Evolutionary conservation across 2,888 invertebrate species (phyloP).

Genomic region (Ennomos fuscantarius): DNA sequence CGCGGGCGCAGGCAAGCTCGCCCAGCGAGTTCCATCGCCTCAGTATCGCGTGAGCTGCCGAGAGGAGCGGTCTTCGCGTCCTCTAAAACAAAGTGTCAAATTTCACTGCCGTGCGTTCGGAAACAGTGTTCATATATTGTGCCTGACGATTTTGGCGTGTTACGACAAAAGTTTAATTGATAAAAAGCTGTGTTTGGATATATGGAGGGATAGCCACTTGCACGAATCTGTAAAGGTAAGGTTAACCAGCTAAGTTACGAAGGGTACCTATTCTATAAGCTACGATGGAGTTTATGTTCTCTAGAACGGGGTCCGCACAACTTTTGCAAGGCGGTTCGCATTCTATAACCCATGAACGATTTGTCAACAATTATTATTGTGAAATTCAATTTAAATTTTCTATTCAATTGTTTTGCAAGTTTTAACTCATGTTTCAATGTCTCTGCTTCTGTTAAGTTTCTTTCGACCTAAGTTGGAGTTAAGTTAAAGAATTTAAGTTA

Average conservation of each 20-base stretch:
- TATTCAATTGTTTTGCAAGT: conserved; percentile 49
- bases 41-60: conserved; percentile 70
- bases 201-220: conserved; percentile 60
- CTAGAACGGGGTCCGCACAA: conserved; percentile 62
- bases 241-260: conserved; percentile 58
- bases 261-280: conserved; percentile 58
- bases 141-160: conserved; percentile 65
- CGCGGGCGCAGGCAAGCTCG: conserved; percentile 64
- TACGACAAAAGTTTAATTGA: conserved; percentile 51
- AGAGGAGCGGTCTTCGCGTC: conserved; percentile 58
- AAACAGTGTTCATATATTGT: conserved; percentile 70
- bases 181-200: conserved; percentile 43
- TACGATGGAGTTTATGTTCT: conserved; percentile 53
- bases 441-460: conserved; percentile 30
- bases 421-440: conserved; percentile 47
- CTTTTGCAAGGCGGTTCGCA: conserved; percentile 73
- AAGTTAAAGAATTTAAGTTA: conserved; percentile 15
- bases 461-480: conserved; percentile 3
- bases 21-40: conserved; percentile 66
- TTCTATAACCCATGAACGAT: conserved; percentile 60
- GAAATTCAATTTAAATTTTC: conserved; percentile 45
- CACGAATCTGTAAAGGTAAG: conserved; percentile 70
- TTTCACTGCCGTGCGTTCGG: conserved; percentile 64
- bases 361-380: conserved; percentile 69
- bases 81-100: conserved; percentile 47